phyloP scores from a whole-genome alignment of 1,140 invertebrate genomes.

The Apis laboriosa region DNA sequence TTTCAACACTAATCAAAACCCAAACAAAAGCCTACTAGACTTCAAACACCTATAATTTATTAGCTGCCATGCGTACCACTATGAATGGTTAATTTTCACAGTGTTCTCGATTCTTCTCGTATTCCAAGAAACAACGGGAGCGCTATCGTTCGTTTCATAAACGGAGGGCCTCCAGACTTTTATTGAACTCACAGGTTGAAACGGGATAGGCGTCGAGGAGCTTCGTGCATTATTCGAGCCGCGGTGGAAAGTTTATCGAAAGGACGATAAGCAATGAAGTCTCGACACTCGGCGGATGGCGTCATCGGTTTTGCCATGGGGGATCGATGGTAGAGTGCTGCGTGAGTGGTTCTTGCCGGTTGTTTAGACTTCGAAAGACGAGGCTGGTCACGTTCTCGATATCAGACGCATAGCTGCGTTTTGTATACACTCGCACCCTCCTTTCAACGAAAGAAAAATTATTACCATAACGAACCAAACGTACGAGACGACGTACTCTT shows the following conservation, averaged over 20 bases:
- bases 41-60: background rate
- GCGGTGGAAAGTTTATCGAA: slow-evolving; percentile 57
- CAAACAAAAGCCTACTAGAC: no score
- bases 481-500: slow-evolving; percentile 15
- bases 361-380: slow-evolving; percentile 70
- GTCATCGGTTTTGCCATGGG: slow-evolving; percentile 66
- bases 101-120: background rate
- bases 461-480: slow-evolving; percentile 68
- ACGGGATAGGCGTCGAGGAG: slow-evolving; percentile 12
- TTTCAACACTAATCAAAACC: background rate
- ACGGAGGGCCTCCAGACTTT: background rate
- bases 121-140: background rate
- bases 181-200: slow-evolving; percentile 3
- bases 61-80: background rate
- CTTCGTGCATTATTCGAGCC: slow-evolving; percentile 27
- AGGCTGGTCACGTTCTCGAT: slow-evolving; percentile 71
- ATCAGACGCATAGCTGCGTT: slow-evolving; percentile 58
- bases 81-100: background rate
- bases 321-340: slow-evolving; percentile 48
- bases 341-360: slow-evolving; percentile 60
- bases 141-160: background rate
- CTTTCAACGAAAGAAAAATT: slow-evolving; percentile 69
- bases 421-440: slow-evolving; percentile 56
- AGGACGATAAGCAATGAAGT: slow-evolving; percentile 62
- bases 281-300: slow-evolving; percentile 58